phyloP scores from a whole-genome alignment of 2,797 vertebrate species.

The Falco novaeseelandiae region DNA sequence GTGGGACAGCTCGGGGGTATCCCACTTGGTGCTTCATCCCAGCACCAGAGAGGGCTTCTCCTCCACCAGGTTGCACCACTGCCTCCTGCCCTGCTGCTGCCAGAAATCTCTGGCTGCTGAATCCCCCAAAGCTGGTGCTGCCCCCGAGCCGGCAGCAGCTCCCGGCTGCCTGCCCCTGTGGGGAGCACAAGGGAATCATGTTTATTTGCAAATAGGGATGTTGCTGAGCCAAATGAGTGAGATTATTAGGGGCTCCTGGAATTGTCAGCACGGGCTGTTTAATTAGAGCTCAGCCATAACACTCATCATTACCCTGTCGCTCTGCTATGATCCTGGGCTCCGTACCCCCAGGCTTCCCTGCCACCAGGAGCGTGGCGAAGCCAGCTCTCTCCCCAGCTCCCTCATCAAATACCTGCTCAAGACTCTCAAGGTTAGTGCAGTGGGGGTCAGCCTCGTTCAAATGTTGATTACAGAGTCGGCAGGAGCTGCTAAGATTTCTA shows the following conservation, averaged over 20 bases:
- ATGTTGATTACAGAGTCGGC: slow-evolving; percentile 72
- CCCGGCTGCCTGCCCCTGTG: neutral
- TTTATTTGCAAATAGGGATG: neutral
- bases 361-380: neutral
- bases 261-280: neutral
- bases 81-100: neutral
- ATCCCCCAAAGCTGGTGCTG: neutral
- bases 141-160: neutral
- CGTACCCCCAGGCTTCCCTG: neutral
- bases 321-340: neutral
- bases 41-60: neutral
- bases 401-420: neutral
- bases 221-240: neutral
- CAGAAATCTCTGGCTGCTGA: accelerated
- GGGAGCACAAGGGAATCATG: accelerated
- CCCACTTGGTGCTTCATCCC: neutral
- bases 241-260: neutral
- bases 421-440: slow-evolving; percentile 54
- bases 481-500: slow-evolving; percentile 80
- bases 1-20: neutral
- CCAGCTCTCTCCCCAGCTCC: neutral
- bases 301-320: accelerated
- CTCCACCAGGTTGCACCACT: accelerated
- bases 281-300: neutral
- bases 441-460: slow-evolving; percentile 67